Conservation (phyloP, 1,140 invertebrate species). For the Cyclargus thomasi region DNA sequence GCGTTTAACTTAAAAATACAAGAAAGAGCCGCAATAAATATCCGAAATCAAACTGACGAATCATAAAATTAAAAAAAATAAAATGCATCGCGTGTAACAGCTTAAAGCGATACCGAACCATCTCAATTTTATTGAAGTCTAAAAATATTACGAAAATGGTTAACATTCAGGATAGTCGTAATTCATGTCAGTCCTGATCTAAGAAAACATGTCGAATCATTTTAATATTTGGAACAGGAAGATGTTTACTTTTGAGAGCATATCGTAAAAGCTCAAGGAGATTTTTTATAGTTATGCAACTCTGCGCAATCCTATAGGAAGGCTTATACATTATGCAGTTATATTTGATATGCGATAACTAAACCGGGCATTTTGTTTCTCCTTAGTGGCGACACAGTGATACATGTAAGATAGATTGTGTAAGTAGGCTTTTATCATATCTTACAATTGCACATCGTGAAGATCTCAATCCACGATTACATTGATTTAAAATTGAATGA, state of each 20-base stretch:
- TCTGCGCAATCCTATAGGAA: neutral
- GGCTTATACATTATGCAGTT: slow-evolving; percentile 3
- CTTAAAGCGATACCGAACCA: neutral
- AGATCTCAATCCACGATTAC: neutral
- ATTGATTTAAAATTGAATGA: neutral
- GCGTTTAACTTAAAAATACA: neutral
- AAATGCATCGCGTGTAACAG: neutral
- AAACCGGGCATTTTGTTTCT: slow-evolving; percentile 10
- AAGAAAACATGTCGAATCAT: slow-evolving; percentile 2
- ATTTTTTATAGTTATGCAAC: neutral
- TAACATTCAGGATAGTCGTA: neutral
- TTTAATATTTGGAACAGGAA: slow-evolving; percentile 10
- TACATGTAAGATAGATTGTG: slow-evolving; percentile 9
- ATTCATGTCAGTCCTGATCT: slow-evolving; percentile 3
- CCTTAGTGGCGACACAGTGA: neutral
- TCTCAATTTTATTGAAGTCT: neutral
- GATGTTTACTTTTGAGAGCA: neutral
- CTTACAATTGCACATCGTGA: neutral
- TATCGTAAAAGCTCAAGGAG: neutral
- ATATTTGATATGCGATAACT: slow-evolving; percentile 9
- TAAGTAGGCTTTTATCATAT: neutral
- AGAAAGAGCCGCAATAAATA: neutral
- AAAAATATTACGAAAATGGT: slow-evolving; percentile 2
- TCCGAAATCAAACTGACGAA: neutral
- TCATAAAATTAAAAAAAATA: neutral